Conservation (phyloP, 2,888 invertebrate species). For the Uropetala carovei region DNA sequence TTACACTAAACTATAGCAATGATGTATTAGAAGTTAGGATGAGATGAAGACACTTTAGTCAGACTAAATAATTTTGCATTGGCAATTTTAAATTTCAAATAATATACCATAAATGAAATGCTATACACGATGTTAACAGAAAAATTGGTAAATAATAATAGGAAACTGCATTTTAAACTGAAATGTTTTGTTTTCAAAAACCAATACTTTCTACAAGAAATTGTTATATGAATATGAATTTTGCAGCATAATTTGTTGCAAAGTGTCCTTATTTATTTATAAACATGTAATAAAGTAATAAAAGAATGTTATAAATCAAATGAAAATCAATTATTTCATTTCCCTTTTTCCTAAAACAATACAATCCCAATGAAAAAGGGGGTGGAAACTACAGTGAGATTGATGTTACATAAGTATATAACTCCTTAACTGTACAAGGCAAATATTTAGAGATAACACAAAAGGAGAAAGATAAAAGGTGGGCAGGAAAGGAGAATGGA, state of each 20-base stretch:
- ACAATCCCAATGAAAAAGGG: too few relatives aligned
- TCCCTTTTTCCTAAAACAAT: too few relatives aligned
- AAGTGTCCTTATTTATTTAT: conserved; percentile 28
- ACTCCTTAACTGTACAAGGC: too few relatives aligned
- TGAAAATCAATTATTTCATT: too few relatives aligned
- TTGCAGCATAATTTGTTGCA: not conserved
- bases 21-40: not conserved
- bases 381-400: too few relatives aligned
- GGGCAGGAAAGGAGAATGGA: too few relatives aligned
- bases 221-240: not conserved
- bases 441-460: too few relatives aligned
- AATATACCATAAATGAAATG: not conserved
- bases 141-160: not conserved
- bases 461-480: too few relatives aligned
- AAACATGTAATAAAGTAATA: not conserved
- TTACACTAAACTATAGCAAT: not conserved
- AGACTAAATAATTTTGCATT: not conserved
- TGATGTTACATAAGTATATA: too few relatives aligned
- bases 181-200: not conserved
- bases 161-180: not conserved
- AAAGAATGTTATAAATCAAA: not conserved
- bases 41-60: not conserved
- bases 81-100: not conserved
- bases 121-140: not conserved
- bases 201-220: not conserved